Evolutionary conservation across 1,140 invertebrate genomes (phyloP).

Genomic region (Neuroterus valhalla): DNA sequence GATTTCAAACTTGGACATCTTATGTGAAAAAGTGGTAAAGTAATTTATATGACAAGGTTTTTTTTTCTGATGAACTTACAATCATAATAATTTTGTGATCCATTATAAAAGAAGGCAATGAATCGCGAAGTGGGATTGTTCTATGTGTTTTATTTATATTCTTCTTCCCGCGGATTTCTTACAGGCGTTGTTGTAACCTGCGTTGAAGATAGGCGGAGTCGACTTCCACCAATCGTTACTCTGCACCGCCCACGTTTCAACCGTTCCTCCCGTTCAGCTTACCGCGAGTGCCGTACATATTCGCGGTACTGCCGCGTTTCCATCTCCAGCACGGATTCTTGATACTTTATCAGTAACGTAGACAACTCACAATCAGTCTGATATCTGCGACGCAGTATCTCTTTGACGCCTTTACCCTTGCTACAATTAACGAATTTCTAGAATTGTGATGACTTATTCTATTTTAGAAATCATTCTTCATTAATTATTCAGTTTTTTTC

Average conservation of each 20-base stretch:
- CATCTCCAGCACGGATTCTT: conserved; percentile 32
- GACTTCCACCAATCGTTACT: conserved; percentile 67
- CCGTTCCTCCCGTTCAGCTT: conserved; percentile 65
- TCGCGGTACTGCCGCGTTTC: conserved; percentile 47
- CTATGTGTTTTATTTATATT: background rate
- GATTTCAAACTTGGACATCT: background rate
- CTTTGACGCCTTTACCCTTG: background rate
- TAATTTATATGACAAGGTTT: background rate
- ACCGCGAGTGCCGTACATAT: conserved; percentile 45
- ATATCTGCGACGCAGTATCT: conserved; percentile 18
- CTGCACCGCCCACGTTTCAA: conserved; percentile 69
- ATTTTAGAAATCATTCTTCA: no score
- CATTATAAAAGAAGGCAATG: background rate
- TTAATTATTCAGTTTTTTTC: no score
- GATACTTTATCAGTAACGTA: background rate
- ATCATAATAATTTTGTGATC: conserved; percentile 38
- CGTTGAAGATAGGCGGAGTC: conserved; percentile 71
- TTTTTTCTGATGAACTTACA: conserved; percentile 38
- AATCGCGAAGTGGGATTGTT: background rate
- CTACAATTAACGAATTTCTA: background rate
- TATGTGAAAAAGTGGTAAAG: background rate
- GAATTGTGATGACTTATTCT: background rate
- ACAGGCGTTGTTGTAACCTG: conserved; percentile 41
- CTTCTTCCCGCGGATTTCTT: conserved; percentile 46
- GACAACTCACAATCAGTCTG: no score